Base-by-base conservation (phyloP, 1,140 invertebrate genomes). In the Neoseiulus cucumeris region DNA sequence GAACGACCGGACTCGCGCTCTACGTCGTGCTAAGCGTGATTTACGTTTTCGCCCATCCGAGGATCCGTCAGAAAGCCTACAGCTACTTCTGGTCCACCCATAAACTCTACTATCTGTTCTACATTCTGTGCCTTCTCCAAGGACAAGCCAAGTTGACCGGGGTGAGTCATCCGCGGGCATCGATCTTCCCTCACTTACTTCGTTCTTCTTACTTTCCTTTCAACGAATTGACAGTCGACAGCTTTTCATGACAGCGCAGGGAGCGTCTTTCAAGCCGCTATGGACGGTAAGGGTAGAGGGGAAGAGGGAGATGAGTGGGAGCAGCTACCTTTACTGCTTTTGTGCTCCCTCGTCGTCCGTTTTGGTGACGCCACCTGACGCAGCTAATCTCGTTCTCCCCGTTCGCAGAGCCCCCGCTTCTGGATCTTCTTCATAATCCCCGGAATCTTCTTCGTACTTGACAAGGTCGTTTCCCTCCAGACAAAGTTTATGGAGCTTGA, bases 51-150 rank as follows among this genome's bases (percentile, higher is more conserved):
- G 91, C 95, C 0, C 91, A 96, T 75, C 91, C 93, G 0, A 85
- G 83, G 1, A 90, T 98, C 30, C 80, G 95, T 2, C 89, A 92
- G 72, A 86, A 89, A 71, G 92, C 91, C 0, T 96, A 94, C 75
- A 89, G 89, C 65, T 95, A 90, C 76, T 98, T 98, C 77, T 97
- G 94, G 90, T 83, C 85, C 17, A 89, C 94, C n/a, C 95, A 98
- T 74, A 87, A 89, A 22, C 80, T 98, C 0, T 94, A 97, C 72
- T 83, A 95, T 30, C 74, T 87, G 0, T 78, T 98, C 1, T 99
- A 98, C 72, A 82, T 88, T 0, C 76, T 99, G 7, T 88, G 84
- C 69, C 77, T 98, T 33, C 82, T 98, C 42, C 95, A 99, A 70
- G 95, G 95, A 1, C 76, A 96, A n/a, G 91, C 91, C 0, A 81